Evolutionary conservation across 2,888 invertebrate genomes (phyloP).

Genomic region (Sarcophaga carnaria): DNA sequence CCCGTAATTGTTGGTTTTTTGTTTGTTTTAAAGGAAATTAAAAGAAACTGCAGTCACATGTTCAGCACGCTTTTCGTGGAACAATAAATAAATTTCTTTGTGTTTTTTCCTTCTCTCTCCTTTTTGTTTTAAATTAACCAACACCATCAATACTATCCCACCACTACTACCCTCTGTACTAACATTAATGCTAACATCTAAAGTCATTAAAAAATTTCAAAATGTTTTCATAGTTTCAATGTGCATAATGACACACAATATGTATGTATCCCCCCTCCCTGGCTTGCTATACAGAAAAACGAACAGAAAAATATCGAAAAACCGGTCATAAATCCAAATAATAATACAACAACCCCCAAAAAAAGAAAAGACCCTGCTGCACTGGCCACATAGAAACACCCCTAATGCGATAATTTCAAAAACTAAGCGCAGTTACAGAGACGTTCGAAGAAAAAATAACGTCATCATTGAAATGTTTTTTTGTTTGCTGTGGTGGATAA

Average conservation of each 20-base stretch:
- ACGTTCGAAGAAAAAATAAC: slow-evolving; percentile 44
- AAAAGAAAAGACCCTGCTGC: background rate
- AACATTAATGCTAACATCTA: background rate
- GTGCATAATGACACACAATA: background rate
- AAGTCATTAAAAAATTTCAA: slow-evolving; percentile 61
- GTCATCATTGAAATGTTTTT: slow-evolving; percentile 48
- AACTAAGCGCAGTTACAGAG: background rate
- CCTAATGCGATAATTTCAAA: background rate
- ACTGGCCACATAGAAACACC: background rate
- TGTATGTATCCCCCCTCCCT: too few relatives aligned
- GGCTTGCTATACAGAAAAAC: background rate
- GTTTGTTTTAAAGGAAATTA: background rate
- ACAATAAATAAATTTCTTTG: background rate
- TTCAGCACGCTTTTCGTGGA: slow-evolving; percentile 45
- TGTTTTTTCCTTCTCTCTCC: slow-evolving; percentile 6
- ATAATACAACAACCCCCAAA: background rate
- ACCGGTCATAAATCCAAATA: slow-evolving; percentile 44
- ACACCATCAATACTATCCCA: slow-evolving; percentile 14
- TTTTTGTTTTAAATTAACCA: slow-evolving; percentile 27
- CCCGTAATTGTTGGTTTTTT: background rate
- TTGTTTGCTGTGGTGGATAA: slow-evolving; percentile 29
- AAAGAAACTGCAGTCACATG: slow-evolving; percentile 50
- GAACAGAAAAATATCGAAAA: background rate
- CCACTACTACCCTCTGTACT: background rate
- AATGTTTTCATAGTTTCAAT: slow-evolving; percentile 47